These are phyloP conservation scores for Erpornis zantholeuca DNA, from an alignment of 2,113 vertebrate species.

Conservation along the genomic window DNA sequence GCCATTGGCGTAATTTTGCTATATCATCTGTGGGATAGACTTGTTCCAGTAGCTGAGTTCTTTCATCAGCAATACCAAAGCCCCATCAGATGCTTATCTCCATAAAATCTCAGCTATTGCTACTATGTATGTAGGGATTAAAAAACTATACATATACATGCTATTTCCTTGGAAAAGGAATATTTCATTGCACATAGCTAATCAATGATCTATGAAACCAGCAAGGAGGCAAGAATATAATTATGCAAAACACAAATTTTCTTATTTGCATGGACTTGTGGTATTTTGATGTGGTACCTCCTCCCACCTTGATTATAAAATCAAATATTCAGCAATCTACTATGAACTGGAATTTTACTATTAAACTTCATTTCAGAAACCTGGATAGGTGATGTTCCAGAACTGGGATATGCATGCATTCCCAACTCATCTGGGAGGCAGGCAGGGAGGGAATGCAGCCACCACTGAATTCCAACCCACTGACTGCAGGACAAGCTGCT, in stretches of 20 bases:
- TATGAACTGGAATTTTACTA: not conserved
- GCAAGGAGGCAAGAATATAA: not conserved
- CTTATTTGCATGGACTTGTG: not conserved
- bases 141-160: not conserved
- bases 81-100: not conserved
- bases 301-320: not conserved
- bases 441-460: not conserved
- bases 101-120: not conserved
- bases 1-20: not conserved
- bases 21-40: not conserved
- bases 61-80: not conserved
- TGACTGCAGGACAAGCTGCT: not conserved
- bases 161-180: not conserved
- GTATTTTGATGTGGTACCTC: not conserved
- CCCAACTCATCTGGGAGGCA: not conserved
- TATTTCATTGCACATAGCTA: not conserved
- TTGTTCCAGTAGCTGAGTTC: not conserved
- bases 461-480: not conserved
- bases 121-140: not conserved
- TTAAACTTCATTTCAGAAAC: not conserved
- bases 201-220: not conserved
- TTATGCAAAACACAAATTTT: not conserved
- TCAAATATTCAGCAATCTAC: not conserved
- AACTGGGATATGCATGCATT: not conserved
- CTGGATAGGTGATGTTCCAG: not conserved